These are phyloP conservation scores for Rhodeus uyekii DNA, from an alignment of 2,797 vertebrate genomes.

Conservation along the genomic window DNA sequence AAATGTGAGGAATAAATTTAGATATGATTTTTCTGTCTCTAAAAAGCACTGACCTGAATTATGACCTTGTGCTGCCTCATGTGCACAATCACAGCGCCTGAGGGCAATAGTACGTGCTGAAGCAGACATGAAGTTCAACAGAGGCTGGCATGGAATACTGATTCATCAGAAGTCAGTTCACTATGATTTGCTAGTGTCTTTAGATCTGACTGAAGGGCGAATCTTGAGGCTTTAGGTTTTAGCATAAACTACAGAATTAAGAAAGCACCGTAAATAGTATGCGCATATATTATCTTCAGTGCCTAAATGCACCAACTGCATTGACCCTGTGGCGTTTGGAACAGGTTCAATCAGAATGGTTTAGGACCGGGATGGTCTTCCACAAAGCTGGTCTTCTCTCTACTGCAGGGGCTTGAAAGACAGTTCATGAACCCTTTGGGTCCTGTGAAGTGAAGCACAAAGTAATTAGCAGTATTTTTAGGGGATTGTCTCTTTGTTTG, in stretches of 20 bases:
- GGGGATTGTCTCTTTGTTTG: conserved; percentile 26
- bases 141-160: conserved; percentile 5
- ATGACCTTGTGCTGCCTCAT: conserved; percentile 27
- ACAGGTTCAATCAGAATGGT: conserved; percentile 20
- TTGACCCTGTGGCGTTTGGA: conserved; percentile 38
- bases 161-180: conserved; percentile 28
- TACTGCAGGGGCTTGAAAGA: conserved; percentile 36
- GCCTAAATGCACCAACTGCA: neutral
- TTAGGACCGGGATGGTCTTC: conserved; percentile 14
- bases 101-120: conserved; percentile 13
- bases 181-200: conserved; percentile 17
- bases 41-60: conserved; percentile 18
- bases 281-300: conserved; percentile 48
- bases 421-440: conserved; percentile 13
- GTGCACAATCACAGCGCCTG: neutral
- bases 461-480: conserved; percentile 23
- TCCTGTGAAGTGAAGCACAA: neutral
- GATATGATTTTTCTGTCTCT: neutral
- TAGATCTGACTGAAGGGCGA: conserved; percentile 6
- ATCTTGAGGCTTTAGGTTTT: conserved; percentile 32
- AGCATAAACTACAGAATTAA: conserved; percentile 45
- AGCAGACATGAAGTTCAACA: conserved; percentile 36
- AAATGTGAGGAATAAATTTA: neutral
- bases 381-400: neutral
- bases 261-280: conserved; percentile 46